Evolutionary conservation across 2,888 invertebrate genomes (phyloP).

Genomic region (Drosophila trichaetosa): DNA sequence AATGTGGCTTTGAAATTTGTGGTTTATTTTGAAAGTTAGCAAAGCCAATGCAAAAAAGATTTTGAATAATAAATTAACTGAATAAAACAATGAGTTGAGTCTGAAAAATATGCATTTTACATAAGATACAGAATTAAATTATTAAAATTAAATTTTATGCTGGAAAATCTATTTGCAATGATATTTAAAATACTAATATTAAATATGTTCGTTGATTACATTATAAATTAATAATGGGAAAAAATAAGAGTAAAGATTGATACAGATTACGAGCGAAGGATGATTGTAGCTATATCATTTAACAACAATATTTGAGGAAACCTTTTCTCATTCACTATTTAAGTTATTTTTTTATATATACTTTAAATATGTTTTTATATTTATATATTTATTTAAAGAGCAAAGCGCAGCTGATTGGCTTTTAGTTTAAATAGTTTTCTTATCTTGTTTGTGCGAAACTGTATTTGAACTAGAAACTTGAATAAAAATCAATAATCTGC

Average conservation of each 20-base stretch:
- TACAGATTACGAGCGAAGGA: fast-evolving
- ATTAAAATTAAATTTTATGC: too few relatives aligned
- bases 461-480: neutral
- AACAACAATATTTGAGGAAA: neutral
- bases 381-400: neutral
- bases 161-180: too few relatives aligned
- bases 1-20: neutral
- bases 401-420: neutral
- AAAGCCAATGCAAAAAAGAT: neutral
- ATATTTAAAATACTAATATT: too few relatives aligned
- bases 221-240: neutral
- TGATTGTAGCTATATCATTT: neutral
- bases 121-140: too few relatives aligned
- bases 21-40: neutral
- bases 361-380: neutral
- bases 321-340: neutral
- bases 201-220: too few relatives aligned
- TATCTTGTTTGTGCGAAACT: neutral
- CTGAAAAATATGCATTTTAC: too few relatives aligned
- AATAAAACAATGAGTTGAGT: neutral
- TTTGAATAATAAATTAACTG: neutral
- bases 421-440: neutral
- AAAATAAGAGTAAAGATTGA: neutral
- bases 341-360: too few relatives aligned
- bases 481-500: neutral